Base-by-base conservation (phyloP, 2,797 vertebrate species). In the Phoxinus dragarum region DNA sequence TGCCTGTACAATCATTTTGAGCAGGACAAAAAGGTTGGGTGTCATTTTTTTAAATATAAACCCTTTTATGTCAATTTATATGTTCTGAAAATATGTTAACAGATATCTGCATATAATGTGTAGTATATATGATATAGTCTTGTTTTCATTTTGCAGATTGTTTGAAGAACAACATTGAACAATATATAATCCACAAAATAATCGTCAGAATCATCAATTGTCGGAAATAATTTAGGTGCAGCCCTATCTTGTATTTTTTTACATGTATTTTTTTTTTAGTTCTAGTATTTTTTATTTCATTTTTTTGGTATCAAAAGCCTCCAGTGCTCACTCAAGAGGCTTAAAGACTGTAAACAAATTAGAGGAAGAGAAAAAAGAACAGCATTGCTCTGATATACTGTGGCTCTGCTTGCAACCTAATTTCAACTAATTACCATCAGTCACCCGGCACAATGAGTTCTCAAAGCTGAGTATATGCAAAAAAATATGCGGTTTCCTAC, bases 381-480 rank as follows among this genome's bases (percentile, higher is more conserved):
- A 81, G 59, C 64, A 61, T 27, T 68, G 74, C 67, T 83, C 67
- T 82, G 44, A 89, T 84, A 69, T 52, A 81, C 85, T 73, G 66
- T 38, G 66, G 61, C 76, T 42, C 79, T 66, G 84, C 80, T 76
- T 80, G 82, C 77, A 83, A 84, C 80, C 88, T 86, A 87, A 88
- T 90, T 90, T 86, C 68, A 77, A 49, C 85, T 84, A 84, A 88
- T 90, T 88, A 88, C 72, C 68, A 87, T 85, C 88, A 87, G 47
- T 90, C 88, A 88, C 52, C 73, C 36, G 19, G 61, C 67, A 86
- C 80, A 85, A 69, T 76, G 68, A 74, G 80, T 77, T 84, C 75
- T 84, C 38, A 31, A 59, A 87, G 68, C 74, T 67, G 68, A 56
- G 80, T 52, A 81, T 75, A 47, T 34, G 68, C 81, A 87, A 6